Conservation (phyloP, 1,140 invertebrate species). For the Aphaenogaster rudis region DNA sequence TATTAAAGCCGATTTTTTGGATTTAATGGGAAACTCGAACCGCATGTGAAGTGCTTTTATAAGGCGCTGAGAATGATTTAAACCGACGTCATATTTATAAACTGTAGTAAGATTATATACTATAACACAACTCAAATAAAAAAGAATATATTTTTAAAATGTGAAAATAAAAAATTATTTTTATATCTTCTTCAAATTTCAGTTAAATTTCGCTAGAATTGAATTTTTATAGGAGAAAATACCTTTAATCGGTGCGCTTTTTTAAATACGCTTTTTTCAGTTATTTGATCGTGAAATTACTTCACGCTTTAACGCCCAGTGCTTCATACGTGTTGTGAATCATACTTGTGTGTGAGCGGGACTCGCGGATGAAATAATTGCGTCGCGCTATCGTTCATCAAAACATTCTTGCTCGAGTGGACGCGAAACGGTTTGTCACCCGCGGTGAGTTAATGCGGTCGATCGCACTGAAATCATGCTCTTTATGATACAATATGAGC, state of each 20-base stretch:
- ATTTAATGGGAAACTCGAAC: slow-evolving; percentile 5
- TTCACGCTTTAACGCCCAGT: slow-evolving; percentile 41
- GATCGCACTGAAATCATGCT: slow-evolving; percentile 51
- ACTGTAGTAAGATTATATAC: neutral
- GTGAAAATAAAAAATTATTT: neutral
- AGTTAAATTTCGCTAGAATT: neutral
- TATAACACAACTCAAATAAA: neutral
- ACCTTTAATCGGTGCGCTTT: neutral
- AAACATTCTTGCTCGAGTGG: slow-evolving; percentile 18
- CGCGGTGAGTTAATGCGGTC: slow-evolving; percentile 11
- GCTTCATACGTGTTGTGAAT: neutral
- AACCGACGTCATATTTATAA: neutral
- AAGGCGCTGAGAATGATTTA: neutral
- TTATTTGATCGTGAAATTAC: slow-evolving; percentile 35
- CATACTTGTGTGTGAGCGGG: neutral
- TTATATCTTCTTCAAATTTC: neutral
- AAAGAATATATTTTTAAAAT: neutral
- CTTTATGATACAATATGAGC: slow-evolving; percentile 59
- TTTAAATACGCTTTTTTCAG: neutral
- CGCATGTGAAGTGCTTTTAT: neutral
- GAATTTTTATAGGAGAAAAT: neutral
- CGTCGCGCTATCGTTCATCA: slow-evolving; percentile 26
- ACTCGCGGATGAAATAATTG: slow-evolving; percentile 43
- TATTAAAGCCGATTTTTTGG: slow-evolving; percentile 9
- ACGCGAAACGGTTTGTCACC: slow-evolving; percentile 33